These are phyloP conservation scores for Esox lucius DNA, from an alignment of 2,797 vertebrate species.

Conservation along the genomic window DNA sequence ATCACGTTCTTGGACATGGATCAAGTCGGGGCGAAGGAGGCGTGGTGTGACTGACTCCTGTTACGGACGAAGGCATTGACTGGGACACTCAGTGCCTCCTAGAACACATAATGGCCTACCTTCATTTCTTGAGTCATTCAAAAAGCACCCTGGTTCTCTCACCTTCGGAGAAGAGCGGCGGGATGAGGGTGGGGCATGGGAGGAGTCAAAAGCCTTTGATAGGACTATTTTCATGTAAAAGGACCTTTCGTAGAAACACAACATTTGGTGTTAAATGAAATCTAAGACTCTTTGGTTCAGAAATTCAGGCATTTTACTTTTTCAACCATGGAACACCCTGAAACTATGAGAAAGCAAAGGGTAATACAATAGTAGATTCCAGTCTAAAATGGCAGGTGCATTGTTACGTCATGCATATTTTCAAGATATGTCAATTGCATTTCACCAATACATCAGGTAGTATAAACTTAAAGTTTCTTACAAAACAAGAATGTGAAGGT, in stretches of 20 bases:
- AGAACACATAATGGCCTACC: neutral
- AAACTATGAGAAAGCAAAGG: too few species aligned
- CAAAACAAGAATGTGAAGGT: too few species aligned
- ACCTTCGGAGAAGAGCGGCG: neutral
- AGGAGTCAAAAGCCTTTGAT: neutral
- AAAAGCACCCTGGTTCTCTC: conserved; percentile 39
- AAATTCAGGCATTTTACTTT: too few species aligned
- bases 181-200: neutral
- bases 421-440: too few species aligned
- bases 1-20: conserved; percentile 67
- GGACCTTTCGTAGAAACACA: neutral
- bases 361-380: too few species aligned
- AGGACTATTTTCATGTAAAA: neutral
- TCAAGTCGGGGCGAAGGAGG: conserved; percentile 46
- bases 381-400: too few species aligned
- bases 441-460: too few species aligned
- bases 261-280: too few species aligned
- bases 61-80: conserved; percentile 62
- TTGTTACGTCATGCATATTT: too few species aligned
- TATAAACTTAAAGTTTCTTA: too few species aligned
- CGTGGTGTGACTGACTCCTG: conserved; percentile 51
- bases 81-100: conserved; percentile 42
- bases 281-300: too few species aligned
- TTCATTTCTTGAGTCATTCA: conserved; percentile 45
- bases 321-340: too few species aligned